These are phyloP conservation scores for Aphelinus atriplicis DNA, from an alignment of 1,140 invertebrate species.

Conservation along the genomic window DNA sequence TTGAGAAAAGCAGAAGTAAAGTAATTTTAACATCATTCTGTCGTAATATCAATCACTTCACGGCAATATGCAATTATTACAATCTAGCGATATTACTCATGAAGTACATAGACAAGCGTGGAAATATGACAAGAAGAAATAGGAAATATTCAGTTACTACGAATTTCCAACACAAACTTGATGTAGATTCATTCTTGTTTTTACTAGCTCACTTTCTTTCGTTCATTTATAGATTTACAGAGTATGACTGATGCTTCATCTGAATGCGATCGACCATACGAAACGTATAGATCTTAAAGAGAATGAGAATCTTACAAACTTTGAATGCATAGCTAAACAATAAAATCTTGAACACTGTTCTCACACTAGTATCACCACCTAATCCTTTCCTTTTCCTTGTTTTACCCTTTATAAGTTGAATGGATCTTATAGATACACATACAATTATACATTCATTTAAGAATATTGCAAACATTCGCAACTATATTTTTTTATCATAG, in stretches of 20 bases:
- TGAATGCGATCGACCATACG: slow-evolving; percentile 15
- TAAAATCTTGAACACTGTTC: slow-evolving; percentile 17
- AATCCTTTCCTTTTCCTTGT: slow-evolving; percentile 13
- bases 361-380: slow-evolving; percentile 9
- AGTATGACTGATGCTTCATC: slow-evolving; percentile 1
- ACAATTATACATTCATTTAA: slow-evolving; percentile 43
- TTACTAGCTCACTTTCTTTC: neutral
- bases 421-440: slow-evolving; percentile 40
- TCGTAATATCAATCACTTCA: too few species aligned
- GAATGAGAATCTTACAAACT: slow-evolving; percentile 7
- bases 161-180: neutral
- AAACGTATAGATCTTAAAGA: slow-evolving; percentile 6
- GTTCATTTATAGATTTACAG: neutral
- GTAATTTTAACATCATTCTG: too few species aligned
- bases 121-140: slow-evolving; percentile 1
- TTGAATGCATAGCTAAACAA: slow-evolving; percentile 24
- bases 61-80: too few species aligned
- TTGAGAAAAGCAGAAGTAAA: too few species aligned
- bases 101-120: neutral
- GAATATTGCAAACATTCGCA: slow-evolving; percentile 38
- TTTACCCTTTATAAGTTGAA: slow-evolving; percentile 2
- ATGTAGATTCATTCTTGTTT: neutral
- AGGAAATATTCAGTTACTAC: neutral
- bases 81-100: too few species aligned
- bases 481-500: slow-evolving; percentile 31